phyloP scores from a whole-genome alignment of 2,113 vertebrate species.

The Seriola rivoliana region DNA sequence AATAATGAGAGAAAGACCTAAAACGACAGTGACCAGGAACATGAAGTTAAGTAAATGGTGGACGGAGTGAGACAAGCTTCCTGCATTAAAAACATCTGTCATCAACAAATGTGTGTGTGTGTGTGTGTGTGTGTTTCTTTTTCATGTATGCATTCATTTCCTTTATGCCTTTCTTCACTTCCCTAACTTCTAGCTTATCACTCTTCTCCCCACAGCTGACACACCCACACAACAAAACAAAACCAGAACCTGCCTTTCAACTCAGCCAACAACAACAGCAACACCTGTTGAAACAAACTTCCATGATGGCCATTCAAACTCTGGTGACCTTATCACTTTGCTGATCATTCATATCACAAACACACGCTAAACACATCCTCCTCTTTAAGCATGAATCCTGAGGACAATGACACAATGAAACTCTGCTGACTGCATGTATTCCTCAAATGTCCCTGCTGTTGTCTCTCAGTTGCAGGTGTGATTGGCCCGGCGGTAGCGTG shows the following conservation, averaged over 20 bases:
- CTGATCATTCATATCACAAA: background rate
- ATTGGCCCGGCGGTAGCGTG: background rate
- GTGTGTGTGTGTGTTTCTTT: background rate
- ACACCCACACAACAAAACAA: no score
- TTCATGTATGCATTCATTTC: background rate
- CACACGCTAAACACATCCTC: background rate
- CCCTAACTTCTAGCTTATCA: background rate
- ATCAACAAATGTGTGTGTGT: background rate
- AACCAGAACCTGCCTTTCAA: background rate
- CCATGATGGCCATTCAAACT: background rate
- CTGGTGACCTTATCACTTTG: background rate
- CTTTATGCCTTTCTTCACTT: background rate
- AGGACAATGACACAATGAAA: background rate
- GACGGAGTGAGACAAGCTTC: no score
- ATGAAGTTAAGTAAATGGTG: no score
- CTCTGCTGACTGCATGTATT: background rate
- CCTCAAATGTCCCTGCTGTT: background rate
- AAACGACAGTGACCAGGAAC: background rate
- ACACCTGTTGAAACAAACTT: background rate
- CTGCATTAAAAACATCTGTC: no score
- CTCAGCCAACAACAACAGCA: background rate
- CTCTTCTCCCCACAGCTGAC: background rate
- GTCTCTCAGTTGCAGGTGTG: conserved; percentile 1
- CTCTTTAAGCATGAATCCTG: background rate
- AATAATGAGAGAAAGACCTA: background rate